Evolutionary conservation across 2,797 vertebrate species (phyloP).

Genomic region (Falco novaeseelandiae): DNA sequence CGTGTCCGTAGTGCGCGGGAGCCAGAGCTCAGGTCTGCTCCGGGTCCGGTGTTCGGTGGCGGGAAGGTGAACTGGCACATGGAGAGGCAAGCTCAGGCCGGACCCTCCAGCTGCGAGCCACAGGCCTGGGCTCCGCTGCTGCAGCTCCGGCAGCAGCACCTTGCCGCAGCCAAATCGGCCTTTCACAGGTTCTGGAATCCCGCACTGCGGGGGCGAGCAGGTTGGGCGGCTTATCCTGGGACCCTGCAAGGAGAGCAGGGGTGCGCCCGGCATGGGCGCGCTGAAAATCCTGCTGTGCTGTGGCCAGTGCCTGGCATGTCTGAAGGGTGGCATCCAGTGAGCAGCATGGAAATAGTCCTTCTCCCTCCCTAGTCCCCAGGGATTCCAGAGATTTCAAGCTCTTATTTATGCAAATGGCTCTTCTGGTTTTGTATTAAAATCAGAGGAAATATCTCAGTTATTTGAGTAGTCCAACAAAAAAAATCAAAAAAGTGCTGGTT

Average conservation of each 20-base stretch:
- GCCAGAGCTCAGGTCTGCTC: too few species aligned
- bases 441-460: neutral
- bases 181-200: neutral
- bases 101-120: neutral
- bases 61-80: too few species aligned
- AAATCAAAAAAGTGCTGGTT: neutral
- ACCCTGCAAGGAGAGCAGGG: neutral
- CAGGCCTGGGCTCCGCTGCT: neutral
- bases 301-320: neutral
- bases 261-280: too few species aligned
- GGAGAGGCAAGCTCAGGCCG: neutral
- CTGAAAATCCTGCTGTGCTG: neutral
- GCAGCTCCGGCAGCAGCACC: neutral
- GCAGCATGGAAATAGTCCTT: neutral
- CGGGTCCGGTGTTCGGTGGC: too few species aligned
- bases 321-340: neutral
- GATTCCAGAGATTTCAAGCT: neutral
- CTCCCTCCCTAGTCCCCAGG: neutral
- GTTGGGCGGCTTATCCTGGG: neutral
- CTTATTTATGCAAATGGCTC: neutral
- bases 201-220: fast-evolving
- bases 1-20: too few species aligned
- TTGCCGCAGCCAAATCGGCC: neutral
- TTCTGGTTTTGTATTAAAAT: neutral
- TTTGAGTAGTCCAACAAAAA: neutral